Evolutionary conservation across 1,140 invertebrate genomes (phyloP), one percentile per base, ranked within the genome.

Genomic region (Scaptomyza hsui): DNA sequence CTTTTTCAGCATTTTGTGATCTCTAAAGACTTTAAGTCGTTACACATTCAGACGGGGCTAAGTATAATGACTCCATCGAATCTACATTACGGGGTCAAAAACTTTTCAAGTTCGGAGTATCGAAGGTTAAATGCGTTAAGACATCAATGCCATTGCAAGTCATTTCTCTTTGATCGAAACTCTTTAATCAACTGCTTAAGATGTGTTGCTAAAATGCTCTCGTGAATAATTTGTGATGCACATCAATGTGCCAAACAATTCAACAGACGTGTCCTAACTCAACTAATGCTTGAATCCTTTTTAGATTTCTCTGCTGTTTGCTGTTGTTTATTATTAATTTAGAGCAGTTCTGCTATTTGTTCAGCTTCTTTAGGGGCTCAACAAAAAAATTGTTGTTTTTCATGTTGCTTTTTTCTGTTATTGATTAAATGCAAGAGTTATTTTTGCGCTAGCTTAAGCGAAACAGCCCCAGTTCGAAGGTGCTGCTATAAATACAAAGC

Each of bases 361-460:
- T 9, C 15, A 29, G 16, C 16, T 19, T 9, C 13, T 26, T 18
- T 13, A 15, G 51, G 16, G n/a, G 9, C 56, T 47, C 7, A 15
- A 55, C 10, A 19, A 56, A 49, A 56, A 37, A 4, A 4, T 37
- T n/a, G 12, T 21, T 44, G 16, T 32, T 42, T 41, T 37, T 51
- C 39, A 49, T 60, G 26, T 72, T 49, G 32, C 51, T 21, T 51
- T 65, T n/a, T 37, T 37, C n/a, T 35, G 10, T 52, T 86, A 86
- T 85, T 75, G 81, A 85, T 85, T 86, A 74, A 77, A 70, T 64
- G 44, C 15, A 19, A 32, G 37, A 42, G 52, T 53, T 85, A 85
- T 85, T 85, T 86, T 63, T 37, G 63, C 60, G 26, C 56, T 29
- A 53, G 35, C 44, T 13, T 7, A 48, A 45, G 39, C 15, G 18